Conservation (phyloP, 1,140 invertebrate species). For the Drosophila bipectinata region DNA sequence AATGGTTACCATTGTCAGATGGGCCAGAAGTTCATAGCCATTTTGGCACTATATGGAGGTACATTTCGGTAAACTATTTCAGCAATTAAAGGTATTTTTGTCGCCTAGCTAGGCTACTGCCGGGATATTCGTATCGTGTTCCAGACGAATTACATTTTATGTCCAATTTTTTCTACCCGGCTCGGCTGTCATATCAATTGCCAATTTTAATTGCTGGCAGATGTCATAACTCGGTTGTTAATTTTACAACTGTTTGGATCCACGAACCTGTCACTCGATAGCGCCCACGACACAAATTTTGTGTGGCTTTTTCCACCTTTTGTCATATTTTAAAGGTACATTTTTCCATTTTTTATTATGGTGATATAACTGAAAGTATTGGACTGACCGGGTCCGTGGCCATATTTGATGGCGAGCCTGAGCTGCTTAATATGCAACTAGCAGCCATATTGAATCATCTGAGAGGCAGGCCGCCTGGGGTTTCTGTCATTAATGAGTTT, state of each 20-base stretch:
- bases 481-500: constrained; percentile 47
- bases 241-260: constrained; percentile 50
- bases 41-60: constrained; percentile 1
- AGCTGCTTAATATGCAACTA: constrained; percentile 68
- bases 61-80: neutral
- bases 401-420: constrained; percentile 45
- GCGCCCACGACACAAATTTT: constrained; percentile 59
- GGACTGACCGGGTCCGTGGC: neutral
- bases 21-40: constrained; percentile 22
- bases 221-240: constrained; percentile 73
- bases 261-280: constrained; percentile 44
- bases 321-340: neutral
- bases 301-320: constrained; percentile 11
- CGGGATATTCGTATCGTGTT: constrained; percentile 15
- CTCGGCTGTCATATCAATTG: constrained; percentile 65
- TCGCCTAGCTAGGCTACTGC: constrained; percentile 21
- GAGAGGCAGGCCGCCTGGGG: constrained; percentile 34
- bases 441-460: constrained; percentile 72
- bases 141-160: constrained; percentile 39
- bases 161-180: constrained; percentile 10
- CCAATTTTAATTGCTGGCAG: constrained; percentile 75
- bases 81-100: neutral
- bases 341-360: constrained; percentile 43
- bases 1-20: constrained; percentile 28
- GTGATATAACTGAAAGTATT: constrained; percentile 45